Evolutionary conservation across 2,888 invertebrate genomes (phyloP), one percentile per base, ranked within the genome.

Genomic region (Agriotes lineatus): DNA sequence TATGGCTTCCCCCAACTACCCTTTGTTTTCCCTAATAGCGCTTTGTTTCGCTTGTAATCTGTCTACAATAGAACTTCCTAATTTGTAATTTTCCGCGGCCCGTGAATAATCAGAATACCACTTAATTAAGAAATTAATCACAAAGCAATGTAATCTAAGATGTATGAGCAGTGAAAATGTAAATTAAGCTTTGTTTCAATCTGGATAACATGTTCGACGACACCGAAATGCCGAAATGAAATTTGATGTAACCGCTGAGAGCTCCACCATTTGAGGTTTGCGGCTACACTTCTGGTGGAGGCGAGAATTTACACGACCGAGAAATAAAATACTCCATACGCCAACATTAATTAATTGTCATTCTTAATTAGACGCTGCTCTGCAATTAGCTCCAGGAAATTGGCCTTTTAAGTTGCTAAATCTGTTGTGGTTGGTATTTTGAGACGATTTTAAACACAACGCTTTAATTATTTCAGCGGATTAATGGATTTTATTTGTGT

Each of bases 81-180:
- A 60, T 64, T 64, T 64, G 56, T 56, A 64, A 64, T 64, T 64
- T 57, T 56, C 30, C 6, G 45, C 57, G 56, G 44, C 42, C 57
- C 39, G 42, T 54, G 44, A 64, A 54, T 64, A 64, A 64, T 64
- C 63, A 64, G 45, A 54, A 57, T 54, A 45, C 63, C 56, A 45
- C 57, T 64, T 64, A 64, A 54, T 57, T 64, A 64, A 64, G 44
- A 64, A 64, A 64, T 64, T 64, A 64, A 64, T 64, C 45, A 64
- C 63, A 64, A 45, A 52, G 62, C 56, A 56, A 56, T 64, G 63
- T 64, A 64, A 57, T 56, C 45, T 64, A 64, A 64, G 57, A 64
- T 64, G 63, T 45, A 64, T 64, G 45, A 64, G 42, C 57, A 64
- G 63, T 42, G 54, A 64, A 64, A 64, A 64, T 64, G 54, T 57